Base-by-base conservation (phyloP, 2,888 invertebrate species). In the Cephus pulcher region DNA sequence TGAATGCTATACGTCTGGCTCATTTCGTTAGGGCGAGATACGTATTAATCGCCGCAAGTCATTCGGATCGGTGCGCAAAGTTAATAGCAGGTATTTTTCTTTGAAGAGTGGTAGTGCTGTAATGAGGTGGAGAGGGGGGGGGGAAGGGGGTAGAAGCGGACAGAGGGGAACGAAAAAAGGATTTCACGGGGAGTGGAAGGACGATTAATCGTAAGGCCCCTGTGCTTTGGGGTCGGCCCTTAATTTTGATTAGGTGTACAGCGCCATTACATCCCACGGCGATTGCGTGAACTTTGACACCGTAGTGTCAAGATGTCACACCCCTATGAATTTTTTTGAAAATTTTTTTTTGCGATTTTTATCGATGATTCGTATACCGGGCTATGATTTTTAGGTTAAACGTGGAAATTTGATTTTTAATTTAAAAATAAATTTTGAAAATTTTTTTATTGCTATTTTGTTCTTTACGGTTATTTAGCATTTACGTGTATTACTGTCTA, bases 31-130 rank as follows among this genome's bases (percentile, higher is more conserved):
- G 33, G 71, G 33, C 32, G 71, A 34, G 32, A 71, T 34, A 71
- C 33, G 15, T 32, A 71, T 71, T 71, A 71, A 71, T 71, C 12
- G 71, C 71, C 71, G 71, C 32, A 12, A 34, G 71, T 71, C 71
- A 71, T 71, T 71, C 33, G 71, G 71, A 71, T 71, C 71, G 32
- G 71, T 32, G 71, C 32, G 71, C 32, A 34, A 71, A 32, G 71
- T 71, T 71, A 71, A 71, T 71, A 12, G 71, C 71, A 1, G 71
- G 71, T 32, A 71, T 71, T 71, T 71, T 71, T 71, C 71, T 33
- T 34, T 32, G 12, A 11, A 71, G 71, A 33, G 71, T 23, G 71
- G 3, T 32, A 30, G 33, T 34, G 71, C 9, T 32, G 32, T 4
- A 23, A 15, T 1, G 32, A 32, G 32, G 4, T 4, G 15, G 3